These are phyloP conservation scores for Coelopa frigida DNA, from an alignment of 1,140 invertebrate species.

Conservation along the genomic window DNA sequence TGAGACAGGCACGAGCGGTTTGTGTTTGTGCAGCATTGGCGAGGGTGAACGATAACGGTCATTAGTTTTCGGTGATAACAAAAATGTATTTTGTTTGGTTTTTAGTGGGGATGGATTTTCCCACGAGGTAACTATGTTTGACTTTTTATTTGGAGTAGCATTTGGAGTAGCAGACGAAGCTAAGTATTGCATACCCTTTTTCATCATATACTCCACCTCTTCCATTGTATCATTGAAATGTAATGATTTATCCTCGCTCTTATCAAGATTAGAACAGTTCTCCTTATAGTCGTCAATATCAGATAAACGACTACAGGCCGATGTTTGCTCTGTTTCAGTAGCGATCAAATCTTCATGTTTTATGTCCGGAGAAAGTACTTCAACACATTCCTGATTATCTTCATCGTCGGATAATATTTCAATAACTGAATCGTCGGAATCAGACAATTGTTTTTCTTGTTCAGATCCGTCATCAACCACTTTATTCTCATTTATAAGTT, in stretches of 20 bases:
- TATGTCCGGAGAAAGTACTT: too few relatives aligned
- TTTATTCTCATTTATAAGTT: not conserved
- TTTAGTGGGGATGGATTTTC: conserved; percentile 1
- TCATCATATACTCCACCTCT: conserved; percentile 43
- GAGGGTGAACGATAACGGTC: too few relatives aligned
- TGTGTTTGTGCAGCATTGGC: not conserved
- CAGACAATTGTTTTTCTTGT: not conserved
- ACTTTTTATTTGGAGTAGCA: not conserved
- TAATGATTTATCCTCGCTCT: conserved; percentile 17
- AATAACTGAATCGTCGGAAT: conserved; percentile 7
- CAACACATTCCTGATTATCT: too few relatives aligned
- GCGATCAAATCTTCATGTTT: too few relatives aligned
- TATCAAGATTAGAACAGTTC: not conserved
- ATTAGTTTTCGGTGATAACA: conserved; percentile 17
- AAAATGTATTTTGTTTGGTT: conserved; percentile 26
- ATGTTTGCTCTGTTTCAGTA: not conserved
- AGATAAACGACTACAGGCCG: not conserved
- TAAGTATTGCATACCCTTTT: conserved; percentile 37
- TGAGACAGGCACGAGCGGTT: not conserved
- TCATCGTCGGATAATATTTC: conserved; percentile 5
- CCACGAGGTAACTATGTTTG: not conserved
- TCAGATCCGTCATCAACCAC: not conserved
- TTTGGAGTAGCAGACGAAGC: conserved; percentile 9
- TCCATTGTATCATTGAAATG: conserved; percentile 46
- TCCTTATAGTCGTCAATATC: conserved; percentile 9